Base-by-base conservation (phyloP, 2,113 vertebrate species). In the Carassius gibelio region DNA sequence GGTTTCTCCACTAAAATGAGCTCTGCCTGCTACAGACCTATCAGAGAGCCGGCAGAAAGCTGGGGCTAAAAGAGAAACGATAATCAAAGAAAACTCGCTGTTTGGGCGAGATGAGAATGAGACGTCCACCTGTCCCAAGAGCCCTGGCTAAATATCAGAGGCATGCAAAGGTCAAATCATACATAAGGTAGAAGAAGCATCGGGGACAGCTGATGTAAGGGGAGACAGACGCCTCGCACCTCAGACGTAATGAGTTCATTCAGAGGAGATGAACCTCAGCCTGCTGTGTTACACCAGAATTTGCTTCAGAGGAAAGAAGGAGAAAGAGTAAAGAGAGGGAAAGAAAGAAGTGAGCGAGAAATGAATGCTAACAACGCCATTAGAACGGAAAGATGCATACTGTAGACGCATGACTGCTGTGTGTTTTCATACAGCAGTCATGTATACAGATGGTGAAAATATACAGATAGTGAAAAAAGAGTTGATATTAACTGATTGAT, bases 1-100 rank as follows among this genome's bases (percentile, higher is more conserved):
- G 86, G 86, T 89, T 89, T 88, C 82, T 86, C 77, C 82, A 86
- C 86, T 86, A 86, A 89, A 89, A 89, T 88, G 86, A 86, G 74
- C 81, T 81, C 36, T 66, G 81, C 57, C 71, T 86, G 84, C 81
- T 52, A 75, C 52, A 84, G 84, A 77, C 86, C 84, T 84, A 87
- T 88, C 88, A 79, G 81, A 11, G 30, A 62, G 76, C 71, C 15
- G 61, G 72, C 10, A 75, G 62, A 85, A 69, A 64, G 82, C 76
- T 84, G 34, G 52, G n/a, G 26, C 75, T 84, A 77, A 84, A 66
- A 80, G 84, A 89, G 71, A 77, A 82, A 81, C 34, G 19, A 78
- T 88, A 86, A 88, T 88, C 80, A 62, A 75, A 83, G 68, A 83
- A 85, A 85, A 85, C 21, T 64, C 7, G 17, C 76, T 62, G 45